Evolutionary conservation across 2,113 vertebrate genomes (phyloP).

Genomic region (Ophiodon elongatus): DNA sequence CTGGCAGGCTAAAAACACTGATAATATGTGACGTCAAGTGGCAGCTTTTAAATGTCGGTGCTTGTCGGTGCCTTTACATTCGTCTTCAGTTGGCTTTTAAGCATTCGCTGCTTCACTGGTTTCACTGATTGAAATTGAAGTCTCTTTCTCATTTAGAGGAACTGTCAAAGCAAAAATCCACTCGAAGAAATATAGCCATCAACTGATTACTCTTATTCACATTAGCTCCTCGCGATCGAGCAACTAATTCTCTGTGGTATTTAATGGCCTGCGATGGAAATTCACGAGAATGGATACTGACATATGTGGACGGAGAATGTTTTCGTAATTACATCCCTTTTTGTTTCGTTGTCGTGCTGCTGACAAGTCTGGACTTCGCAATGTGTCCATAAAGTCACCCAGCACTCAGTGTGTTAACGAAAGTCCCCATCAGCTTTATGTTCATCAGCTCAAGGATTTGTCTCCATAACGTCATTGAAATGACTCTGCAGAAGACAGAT

Average conservation of each 20-base stretch:
- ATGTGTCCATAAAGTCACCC: conserved; percentile 30
- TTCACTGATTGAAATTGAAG: conserved; percentile 60
- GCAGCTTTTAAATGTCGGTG: conserved; percentile 47
- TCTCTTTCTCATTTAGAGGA: conserved; percentile 59
- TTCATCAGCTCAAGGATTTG: conserved; percentile 15
- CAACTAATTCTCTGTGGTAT: conserved; percentile 58
- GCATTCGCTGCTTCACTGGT: conserved; percentile 44
- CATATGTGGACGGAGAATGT: conserved; percentile 43
- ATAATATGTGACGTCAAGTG: conserved; percentile 48
- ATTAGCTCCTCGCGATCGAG: conserved; percentile 59
- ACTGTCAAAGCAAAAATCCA: conserved; percentile 54
- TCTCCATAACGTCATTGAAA: conserved; percentile 30
- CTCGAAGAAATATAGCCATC: conserved; percentile 23
- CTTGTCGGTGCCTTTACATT: conserved; percentile 47
- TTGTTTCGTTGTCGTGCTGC: conserved; percentile 45
- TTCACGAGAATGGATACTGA: conserved; percentile 39
- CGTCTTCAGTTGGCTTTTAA: conserved; percentile 48
- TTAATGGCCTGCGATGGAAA: conserved; percentile 50
- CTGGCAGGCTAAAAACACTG: conserved; percentile 31
- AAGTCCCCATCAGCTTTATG: conserved; percentile 20
- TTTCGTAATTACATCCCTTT: conserved; percentile 48
- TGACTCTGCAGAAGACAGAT: conserved; percentile 12
- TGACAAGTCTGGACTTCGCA: conserved; percentile 31
- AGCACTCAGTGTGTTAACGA: conserved; percentile 7
- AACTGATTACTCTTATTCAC: conserved; percentile 59